Base-by-base conservation (phyloP, 2,888 invertebrate genomes). In the Aricia artaxerxes region DNA sequence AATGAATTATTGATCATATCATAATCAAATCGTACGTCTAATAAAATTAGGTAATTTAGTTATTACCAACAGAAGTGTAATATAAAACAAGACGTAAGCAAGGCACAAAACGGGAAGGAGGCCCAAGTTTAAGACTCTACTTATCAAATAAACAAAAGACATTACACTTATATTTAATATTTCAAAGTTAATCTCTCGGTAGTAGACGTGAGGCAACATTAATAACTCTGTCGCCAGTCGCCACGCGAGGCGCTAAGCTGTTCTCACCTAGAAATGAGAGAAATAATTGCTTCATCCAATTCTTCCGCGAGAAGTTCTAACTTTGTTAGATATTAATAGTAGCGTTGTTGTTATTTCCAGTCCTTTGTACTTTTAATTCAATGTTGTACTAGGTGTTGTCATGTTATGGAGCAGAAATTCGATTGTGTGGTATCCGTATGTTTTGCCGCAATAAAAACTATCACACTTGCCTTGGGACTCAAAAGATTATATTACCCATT, bases 231-330 rank as follows among this genome's bases (percentile, higher is more conserved):
- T 64, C 64, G 35, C 24, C 11, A 6, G 64, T 64, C 64, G 35
- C 24, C 11, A 6, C 24, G 7, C 31, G 24, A 64, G 31, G 31
- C 35, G 13, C 35, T 69, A 35, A 69, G 69, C 69, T 69, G 69
- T 69, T 69, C 69, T 38, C 69, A 69, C 35, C 69, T 69, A 69
- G 69, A 38, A 69, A 69, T 69, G 69, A 69, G 69, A 69, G 69
- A 69, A 35, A 69, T 69, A 69, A 69, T 69, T 69, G 69, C 35
- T 69, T 69, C 35, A 16, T 69, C 69, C 69, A 69, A 64, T 64
- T 31, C 11, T 64, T 64, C 24, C 31, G 31, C 69, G 31, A 35
- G 13, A 11, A 64, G 2, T 35, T 69, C 64, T 69, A 69, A 69
- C 35, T 35, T 69, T 69, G 69, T 64, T 31, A 38, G 35, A 38